Evolutionary conservation across 92 coral and sea anemone genomes (phyloP).

Genomic region (Umimayanthus chanpuru): DNA sequence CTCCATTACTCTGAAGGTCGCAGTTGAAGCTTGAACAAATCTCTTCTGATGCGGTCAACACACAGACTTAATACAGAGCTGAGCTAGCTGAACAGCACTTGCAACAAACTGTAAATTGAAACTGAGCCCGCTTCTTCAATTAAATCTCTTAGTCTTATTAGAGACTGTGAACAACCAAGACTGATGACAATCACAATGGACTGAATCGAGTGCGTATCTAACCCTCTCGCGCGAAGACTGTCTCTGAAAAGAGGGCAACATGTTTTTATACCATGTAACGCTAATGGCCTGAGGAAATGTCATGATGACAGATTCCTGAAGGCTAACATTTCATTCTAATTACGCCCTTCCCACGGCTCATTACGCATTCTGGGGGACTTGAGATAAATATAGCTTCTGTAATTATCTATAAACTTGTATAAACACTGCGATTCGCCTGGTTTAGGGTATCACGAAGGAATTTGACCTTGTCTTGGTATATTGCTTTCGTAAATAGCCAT

Average conservation of each 20-base stretch:
- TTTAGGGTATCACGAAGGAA: neutral
- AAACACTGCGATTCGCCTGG: neutral
- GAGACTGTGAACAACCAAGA: slow-evolving; percentile 2
- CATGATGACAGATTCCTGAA: slow-evolving; percentile 34
- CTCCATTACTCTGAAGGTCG: neutral
- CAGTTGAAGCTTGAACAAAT: neutral
- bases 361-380: slow-evolving; percentile 19
- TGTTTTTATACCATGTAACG: slow-evolving; percentile 27
- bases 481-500: neutral
- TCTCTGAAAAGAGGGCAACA: neutral
- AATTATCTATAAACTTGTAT: neutral
- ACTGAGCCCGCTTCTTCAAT: neutral
- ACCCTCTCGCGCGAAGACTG: neutral
- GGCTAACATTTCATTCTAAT: slow-evolving; percentile 11
- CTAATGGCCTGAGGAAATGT: slow-evolving; percentile 26
- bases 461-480: slow-evolving; percentile 19
- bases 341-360: slow-evolving; percentile 30
- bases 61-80: neutral
- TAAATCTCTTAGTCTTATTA: slow-evolving; percentile 1
- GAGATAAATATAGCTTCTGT: slow-evolving; percentile 22
- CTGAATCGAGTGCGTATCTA: neutral
- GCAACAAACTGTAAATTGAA: neutral
- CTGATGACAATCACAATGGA: slow-evolving; percentile 21
- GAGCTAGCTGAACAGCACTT: neutral
- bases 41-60: neutral